These are phyloP conservation scores for Sebastes nivosus DNA, from an alignment of 2,797 vertebrate genomes.

Conservation along the genomic window DNA sequence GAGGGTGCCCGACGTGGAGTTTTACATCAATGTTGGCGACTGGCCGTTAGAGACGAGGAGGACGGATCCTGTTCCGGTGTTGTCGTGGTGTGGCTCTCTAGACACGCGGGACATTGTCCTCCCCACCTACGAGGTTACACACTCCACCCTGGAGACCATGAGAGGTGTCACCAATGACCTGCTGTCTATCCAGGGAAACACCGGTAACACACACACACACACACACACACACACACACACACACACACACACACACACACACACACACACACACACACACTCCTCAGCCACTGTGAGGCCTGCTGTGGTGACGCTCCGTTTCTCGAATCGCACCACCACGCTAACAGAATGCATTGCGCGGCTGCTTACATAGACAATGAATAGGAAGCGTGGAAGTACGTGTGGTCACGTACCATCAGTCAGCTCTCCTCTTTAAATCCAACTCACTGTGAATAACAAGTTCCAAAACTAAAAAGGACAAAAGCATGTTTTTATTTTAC, in stretches of 20 bases:
- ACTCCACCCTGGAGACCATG: conserved; percentile 91
- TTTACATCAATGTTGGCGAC: conserved; percentile 95
- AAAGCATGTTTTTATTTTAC: too few species aligned
- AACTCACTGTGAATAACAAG: too few species aligned
- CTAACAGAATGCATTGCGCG: too few species aligned
- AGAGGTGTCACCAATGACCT: conserved; percentile 95
- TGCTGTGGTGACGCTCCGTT: neutral
- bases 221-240: too few species aligned
- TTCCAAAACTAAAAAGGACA: too few species aligned
- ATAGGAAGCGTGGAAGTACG: too few species aligned
- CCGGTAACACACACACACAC: conserved; percentile 79
- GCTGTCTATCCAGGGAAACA: conserved; percentile 93
- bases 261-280: too few species aligned
- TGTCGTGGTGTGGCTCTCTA: conserved; percentile 94
- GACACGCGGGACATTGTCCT: conserved; percentile 91
- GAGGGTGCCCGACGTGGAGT: conserved; percentile 89
- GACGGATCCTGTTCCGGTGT: conserved; percentile 83
- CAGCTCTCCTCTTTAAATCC: too few species aligned
- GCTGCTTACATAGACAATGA: too few species aligned
- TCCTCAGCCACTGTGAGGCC: neutral
- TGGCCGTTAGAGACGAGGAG: conserved; percentile 90
- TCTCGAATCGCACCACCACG: too few species aligned
- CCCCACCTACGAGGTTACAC: conserved; percentile 93
- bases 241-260: neutral
- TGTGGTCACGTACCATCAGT: too few species aligned